These are phyloP conservation scores for Bubo blakistoni DNA, from an alignment of 2,113 vertebrate species.

Conservation along the genomic window DNA sequence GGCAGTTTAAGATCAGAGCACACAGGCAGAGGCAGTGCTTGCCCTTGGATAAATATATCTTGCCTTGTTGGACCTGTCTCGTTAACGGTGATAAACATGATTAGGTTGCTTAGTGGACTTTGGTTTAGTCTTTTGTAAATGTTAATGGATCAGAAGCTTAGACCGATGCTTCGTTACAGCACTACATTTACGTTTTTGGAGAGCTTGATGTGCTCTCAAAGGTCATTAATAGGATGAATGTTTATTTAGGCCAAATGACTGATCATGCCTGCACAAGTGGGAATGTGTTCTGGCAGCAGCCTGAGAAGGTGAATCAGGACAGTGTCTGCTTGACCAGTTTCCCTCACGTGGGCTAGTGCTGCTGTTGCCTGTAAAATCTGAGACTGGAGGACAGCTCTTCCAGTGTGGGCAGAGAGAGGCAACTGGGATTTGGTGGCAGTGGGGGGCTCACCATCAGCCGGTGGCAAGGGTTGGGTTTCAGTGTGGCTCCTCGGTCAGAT, in stretches of 20 bases:
- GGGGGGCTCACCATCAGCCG: not conserved
- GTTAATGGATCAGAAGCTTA: not conserved
- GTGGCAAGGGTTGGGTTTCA: not conserved
- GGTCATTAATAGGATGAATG: not conserved
- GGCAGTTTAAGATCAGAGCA: not conserved
- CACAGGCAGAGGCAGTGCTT: not conserved
- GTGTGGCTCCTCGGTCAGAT: not conserved
- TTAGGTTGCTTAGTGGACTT: not conserved
- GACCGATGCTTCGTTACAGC: not conserved
- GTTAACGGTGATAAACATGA: not conserved
- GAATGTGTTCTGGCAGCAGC: not conserved
- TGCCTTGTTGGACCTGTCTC: not conserved
- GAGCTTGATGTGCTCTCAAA: not conserved
- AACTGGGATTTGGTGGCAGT: too few relatives aligned
- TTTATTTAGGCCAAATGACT: not conserved
- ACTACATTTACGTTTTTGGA: not conserved
- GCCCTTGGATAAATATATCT: not conserved
- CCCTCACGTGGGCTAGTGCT: not conserved
- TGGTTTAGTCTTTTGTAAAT: not conserved
- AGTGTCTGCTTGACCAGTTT: not conserved
- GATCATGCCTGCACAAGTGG: accelerated
- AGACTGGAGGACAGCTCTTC: not conserved
- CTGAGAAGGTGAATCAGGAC: not conserved
- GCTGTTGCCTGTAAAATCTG: not conserved
- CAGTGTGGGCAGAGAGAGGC: not conserved